Base-by-base conservation (phyloP, 37 sponge, comb jelly and placozoan species). In the Hormiphora californensis region DNA sequence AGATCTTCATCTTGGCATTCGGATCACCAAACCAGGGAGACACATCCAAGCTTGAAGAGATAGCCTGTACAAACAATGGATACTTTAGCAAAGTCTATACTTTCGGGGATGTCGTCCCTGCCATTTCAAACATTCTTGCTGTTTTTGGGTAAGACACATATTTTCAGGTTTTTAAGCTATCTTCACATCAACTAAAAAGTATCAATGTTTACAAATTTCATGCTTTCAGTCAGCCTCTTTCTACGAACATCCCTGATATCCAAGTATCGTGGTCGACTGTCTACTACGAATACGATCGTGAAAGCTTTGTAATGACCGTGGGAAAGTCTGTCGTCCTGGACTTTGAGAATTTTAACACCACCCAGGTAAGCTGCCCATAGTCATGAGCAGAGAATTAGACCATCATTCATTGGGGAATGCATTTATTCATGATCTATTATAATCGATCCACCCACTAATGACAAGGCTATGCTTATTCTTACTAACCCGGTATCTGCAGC, bases 271-370 rank as follows among this genome's bases (percentile, higher is more conserved):
- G 67, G 67, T 65, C 67, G 19, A 65, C 67, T 27, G 67, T 65
- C 30, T 65, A 65, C 67, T 65, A 65, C 67, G 67, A 65, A 38
- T 65, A 65, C 28, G 67, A 65, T 65, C 34, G 67, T 7, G 38
- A 65, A 38, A 65, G 35, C 28, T 65, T 65, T 38, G 67, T 65
- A 15, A 65, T 65, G 67, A 65, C 67, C 3, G 67, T 65, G 37
- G 67, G 67, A 30, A 65, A 65, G 17, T 65, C 67, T 3, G 67
- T 65, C 35, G 67, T 65, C 1, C 37, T 65, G 37, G 67, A 65
- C 17, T n/a, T n/a, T n/a, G n/a, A n/a, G n/a, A n/a, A n/a, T n/a
- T n/a, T n/a, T n/a, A n/a, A n/a, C n/a, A n/a, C n/a, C n/a, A n/a
- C n/a, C n/a, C n/a, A n/a, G n/a, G n/a, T n/a, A n/a, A n/a, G n/a